Percentiles rank a stretch among this genome's conserved stretches.
Conservation (phyloP, 2,888 invertebrate species). For the Noctua comes region DNA sequence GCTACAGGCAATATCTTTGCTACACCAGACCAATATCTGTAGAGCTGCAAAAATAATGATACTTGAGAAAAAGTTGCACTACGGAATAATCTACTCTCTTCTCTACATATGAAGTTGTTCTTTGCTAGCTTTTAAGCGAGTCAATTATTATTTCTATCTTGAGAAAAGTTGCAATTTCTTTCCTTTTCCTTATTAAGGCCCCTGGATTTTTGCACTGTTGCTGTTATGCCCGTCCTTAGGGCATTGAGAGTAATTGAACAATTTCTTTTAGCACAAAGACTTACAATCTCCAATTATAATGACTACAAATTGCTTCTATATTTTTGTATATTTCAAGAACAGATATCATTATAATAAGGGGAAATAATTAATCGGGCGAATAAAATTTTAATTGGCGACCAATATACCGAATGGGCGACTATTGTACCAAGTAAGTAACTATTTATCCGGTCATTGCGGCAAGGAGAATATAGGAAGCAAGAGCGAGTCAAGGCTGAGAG, state of each 20-base stretch:
- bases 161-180: slow-evolving; percentile 18
- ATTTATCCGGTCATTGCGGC: too few relatives aligned
- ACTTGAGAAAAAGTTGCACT: slow-evolving; percentile 74
- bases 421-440: too few relatives aligned
- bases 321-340: not conserved
- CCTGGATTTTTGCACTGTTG: slow-evolving; percentile 19
- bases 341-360: not conserved
- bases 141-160: slow-evolving; percentile 46
- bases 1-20: slow-evolving; percentile 87
- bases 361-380: too few relatives aligned
- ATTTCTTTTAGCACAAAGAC: slow-evolving; percentile 9
- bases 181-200: slow-evolving; percentile 35
- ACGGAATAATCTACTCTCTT: slow-evolving; percentile 66
- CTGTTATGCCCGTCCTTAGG: not conserved
- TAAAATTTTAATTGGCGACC: too few relatives aligned
- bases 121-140: slow-evolving; percentile 41
- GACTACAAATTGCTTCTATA: not conserved
- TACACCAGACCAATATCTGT: slow-evolving; percentile 84
- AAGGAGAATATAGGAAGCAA: too few relatives aligned
- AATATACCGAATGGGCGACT: too few relatives aligned
- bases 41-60: slow-evolving; percentile 81
- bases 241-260: slow-evolving; percentile 32
- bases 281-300: not conserved
- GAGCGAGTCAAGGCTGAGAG: too few relatives aligned
- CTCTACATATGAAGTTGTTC: slow-evolving; percentile 56